Percentiles rank a stretch among this genome's conserved stretches.
These are phyloP conservation scores for Amorpha juglandis DNA, from an alignment of 2,888 invertebrate genomes.

Conservation along the genomic window DNA sequence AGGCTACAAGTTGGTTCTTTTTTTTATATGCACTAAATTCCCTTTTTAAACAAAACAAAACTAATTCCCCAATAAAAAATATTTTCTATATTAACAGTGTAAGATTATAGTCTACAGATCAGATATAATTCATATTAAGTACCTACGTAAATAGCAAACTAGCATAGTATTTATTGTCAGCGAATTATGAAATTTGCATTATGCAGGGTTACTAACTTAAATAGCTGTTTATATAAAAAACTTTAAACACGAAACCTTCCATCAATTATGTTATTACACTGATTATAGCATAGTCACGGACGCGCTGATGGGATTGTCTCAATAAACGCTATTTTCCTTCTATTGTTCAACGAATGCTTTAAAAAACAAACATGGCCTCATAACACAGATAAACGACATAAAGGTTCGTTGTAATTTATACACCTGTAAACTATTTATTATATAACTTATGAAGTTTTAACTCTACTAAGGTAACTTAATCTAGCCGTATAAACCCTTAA, in stretches of 20 bases:
- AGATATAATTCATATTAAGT: neutral
- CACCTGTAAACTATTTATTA: neutral
- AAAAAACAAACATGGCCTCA: slow-evolving; percentile 17
- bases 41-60: too few relatives aligned
- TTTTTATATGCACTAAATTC: too few relatives aligned
- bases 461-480: too few relatives aligned
- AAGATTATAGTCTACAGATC: too few relatives aligned
- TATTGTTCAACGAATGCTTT: slow-evolving; percentile 43
- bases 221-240: slow-evolving; percentile 36
- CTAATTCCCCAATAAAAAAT: too few relatives aligned
- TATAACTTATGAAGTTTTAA: too few relatives aligned
- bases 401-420: neutral
- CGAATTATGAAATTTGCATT: slow-evolving; percentile 6
- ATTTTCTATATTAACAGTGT: too few relatives aligned
- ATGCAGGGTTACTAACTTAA: slow-evolving; percentile 27
- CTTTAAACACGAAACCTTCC: slow-evolving; percentile 53
- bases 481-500: too few relatives aligned
- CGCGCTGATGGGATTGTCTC: slow-evolving; percentile 35
- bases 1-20: too few relatives aligned
- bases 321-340: slow-evolving; percentile 43
- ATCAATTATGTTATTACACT: slow-evolving; percentile 50
- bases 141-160: neutral
- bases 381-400: neutral
- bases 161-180: neutral
- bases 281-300: slow-evolving; percentile 44